Percentiles rank a stretch among this genome's conserved stretches.
phyloP scores from a whole-genome alignment of 2,888 invertebrate genomes.

The Thecocarcelia acutangulata region DNA sequence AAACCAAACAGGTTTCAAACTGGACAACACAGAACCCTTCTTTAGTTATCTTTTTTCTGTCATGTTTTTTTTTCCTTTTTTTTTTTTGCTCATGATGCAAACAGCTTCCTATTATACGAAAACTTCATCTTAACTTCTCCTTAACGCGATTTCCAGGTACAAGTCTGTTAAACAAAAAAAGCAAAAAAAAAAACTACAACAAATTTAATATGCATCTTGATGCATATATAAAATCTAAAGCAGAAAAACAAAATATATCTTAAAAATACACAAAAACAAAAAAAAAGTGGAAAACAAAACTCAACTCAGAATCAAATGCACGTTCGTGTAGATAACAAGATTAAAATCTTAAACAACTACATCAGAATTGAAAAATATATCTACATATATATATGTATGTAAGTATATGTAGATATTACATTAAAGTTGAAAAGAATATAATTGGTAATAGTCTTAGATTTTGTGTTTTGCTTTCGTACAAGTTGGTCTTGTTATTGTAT shows the following conservation, averaged over 20 bases:
- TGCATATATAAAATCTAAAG: slow-evolving; percentile 60
- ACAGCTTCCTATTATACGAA: slow-evolving; percentile 53
- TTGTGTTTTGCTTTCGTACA: slow-evolving; percentile 29
- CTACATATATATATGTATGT: slow-evolving; percentile 10
- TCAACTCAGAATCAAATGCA: slow-evolving; percentile 61
- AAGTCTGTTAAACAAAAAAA: slow-evolving; percentile 17
- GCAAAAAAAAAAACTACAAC: slow-evolving; percentile 25
- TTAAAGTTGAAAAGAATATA: slow-evolving; percentile 45
- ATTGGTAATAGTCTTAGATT: slow-evolving; percentile 67
- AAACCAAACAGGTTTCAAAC: slow-evolving; percentile 64
- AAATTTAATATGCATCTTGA: slow-evolving; percentile 69
- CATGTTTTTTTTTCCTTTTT: not conserved
- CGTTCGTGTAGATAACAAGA: slow-evolving; percentile 69
- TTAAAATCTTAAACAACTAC: slow-evolving; percentile 68
- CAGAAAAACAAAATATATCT: slow-evolving; percentile 33
- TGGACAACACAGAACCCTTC: slow-evolving; percentile 62
- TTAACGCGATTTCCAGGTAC: slow-evolving; percentile 59
- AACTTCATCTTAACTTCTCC: slow-evolving; percentile 42
- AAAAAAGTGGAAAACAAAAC: slow-evolving; percentile 19
- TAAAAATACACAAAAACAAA: slow-evolving; percentile 20
- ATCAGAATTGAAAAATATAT: slow-evolving; percentile 37
- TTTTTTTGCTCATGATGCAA: slow-evolving; percentile 42
- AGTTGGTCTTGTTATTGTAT: slow-evolving; percentile 32
- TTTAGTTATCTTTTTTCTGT: not conserved
- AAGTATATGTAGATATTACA: too few species aligned